phyloP scores from a whole-genome alignment of 2,888 invertebrate genomes.

The Amblyjoppa proteus region DNA sequence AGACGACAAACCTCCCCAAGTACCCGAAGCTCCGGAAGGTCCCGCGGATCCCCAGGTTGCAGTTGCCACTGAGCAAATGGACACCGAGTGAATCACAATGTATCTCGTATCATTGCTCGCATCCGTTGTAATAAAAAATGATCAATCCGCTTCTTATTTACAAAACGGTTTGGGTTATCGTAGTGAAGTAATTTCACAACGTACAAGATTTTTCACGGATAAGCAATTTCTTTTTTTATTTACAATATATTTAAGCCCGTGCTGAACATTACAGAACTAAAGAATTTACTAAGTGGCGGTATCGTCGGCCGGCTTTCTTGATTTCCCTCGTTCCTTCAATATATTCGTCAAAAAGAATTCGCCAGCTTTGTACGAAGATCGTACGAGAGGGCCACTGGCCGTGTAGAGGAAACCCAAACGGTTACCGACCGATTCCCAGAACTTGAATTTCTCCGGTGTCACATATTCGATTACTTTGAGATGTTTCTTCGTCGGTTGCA shows the following conservation, averaged over 20 bases:
- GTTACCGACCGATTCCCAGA: slow-evolving; percentile 94
- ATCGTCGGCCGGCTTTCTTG: slow-evolving; percentile 53
- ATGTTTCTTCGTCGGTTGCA: slow-evolving; percentile 99
- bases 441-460: slow-evolving; percentile 96
- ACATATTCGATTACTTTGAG: slow-evolving; percentile 98
- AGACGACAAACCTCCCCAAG: slow-evolving; percentile 83
- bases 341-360: slow-evolving; percentile 96
- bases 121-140: slow-evolving; percentile 61
- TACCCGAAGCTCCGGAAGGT: slow-evolving; percentile 82
- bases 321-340: slow-evolving; percentile 85
- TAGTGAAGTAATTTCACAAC: neutral
- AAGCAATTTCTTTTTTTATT: slow-evolving; percentile 20
- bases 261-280: slow-evolving; percentile 34
- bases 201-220: slow-evolving; percentile 21
- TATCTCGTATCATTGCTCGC: slow-evolving; percentile 57
- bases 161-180: slow-evolving; percentile 36
- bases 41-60: slow-evolving; percentile 85
- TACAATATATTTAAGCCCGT: slow-evolving; percentile 23
- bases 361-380: slow-evolving; percentile 99
- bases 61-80: slow-evolving; percentile 86
- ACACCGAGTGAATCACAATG: slow-evolving; percentile 80
- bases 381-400: slow-evolving; percentile 98
- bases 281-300: slow-evolving; percentile 43
- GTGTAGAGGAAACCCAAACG: slow-evolving; percentile 97
- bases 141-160: slow-evolving; percentile 46